Percentiles rank a stretch among this genome's conserved stretches.
Evolutionary conservation across 2,888 invertebrate genomes (phyloP).

Genomic region (Hirtodrosophila confusa): DNA sequence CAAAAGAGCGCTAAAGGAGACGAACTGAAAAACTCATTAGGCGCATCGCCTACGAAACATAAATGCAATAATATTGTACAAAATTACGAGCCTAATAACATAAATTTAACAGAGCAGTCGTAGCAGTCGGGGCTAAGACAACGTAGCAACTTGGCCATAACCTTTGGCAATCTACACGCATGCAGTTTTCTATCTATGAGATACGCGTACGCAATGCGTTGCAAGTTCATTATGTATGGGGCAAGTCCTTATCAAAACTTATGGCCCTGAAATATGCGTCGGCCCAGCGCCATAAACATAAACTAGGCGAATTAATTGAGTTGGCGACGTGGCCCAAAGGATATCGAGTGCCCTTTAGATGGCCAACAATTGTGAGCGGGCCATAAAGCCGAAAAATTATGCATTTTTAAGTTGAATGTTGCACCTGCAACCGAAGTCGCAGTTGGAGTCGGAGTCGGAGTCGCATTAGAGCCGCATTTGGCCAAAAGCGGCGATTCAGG

Average conservation of each 20-base stretch:
- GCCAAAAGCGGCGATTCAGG: slow-evolving; percentile 42
- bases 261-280: slow-evolving; percentile 67
- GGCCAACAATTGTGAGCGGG: slow-evolving; percentile 23
- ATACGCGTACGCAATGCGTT: slow-evolving; percentile 62
- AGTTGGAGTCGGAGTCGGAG: neutral
- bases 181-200: slow-evolving; percentile 60
- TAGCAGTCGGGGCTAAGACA: too few relatives aligned
- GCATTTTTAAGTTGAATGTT: slow-evolving; percentile 60
- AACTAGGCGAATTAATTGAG: slow-evolving; percentile 77
- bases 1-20: slow-evolving; percentile 31
- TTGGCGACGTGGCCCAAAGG: slow-evolving; percentile 18
- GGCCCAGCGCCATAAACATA: slow-evolving; percentile 63
- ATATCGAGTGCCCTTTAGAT: slow-evolving; percentile 9
- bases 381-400: slow-evolving; percentile 71
- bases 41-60: slow-evolving; percentile 73
- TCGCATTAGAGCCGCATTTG: slow-evolving; percentile 67
- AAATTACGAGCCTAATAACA: slow-evolving; percentile 75
- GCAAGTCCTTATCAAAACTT: slow-evolving; percentile 66
- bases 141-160: slow-evolving; percentile 13
- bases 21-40: slow-evolving; percentile 72
- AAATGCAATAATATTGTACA: slow-evolving; percentile 71
- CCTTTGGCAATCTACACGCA: slow-evolving; percentile 39
- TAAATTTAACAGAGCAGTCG: slow-evolving; percentile 53
- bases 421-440: slow-evolving; percentile 57
- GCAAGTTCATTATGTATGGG: slow-evolving; percentile 53